phyloP scores from a whole-genome alignment of 2,113 vertebrate species.

The Macquaria australasica region DNA sequence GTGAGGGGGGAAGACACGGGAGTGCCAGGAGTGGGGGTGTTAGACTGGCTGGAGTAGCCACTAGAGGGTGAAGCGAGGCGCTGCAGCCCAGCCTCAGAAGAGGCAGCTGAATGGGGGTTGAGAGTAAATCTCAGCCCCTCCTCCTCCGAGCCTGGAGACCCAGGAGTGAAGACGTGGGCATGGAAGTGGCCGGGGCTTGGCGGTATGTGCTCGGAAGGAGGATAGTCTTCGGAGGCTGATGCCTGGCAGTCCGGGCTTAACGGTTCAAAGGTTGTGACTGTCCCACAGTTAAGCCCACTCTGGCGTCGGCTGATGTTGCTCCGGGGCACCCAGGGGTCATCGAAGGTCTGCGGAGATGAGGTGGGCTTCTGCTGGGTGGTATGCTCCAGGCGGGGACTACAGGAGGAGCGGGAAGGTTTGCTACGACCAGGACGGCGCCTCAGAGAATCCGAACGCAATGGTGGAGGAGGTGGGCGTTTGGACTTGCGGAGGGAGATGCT shows the following conservation, averaged over 20 bases:
- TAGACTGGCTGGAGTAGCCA: constrained; percentile 95
- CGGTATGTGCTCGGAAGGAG: neutral
- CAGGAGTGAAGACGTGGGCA: neutral
- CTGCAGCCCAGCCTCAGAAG: constrained; percentile 84
- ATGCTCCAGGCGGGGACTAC: constrained; percentile 84
- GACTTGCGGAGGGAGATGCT: constrained; percentile 93
- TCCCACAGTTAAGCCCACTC: constrained; percentile 83
- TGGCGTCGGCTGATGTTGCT: constrained; percentile 85
- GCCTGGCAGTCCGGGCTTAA: constrained; percentile 4
- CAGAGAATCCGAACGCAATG: constrained; percentile 91
- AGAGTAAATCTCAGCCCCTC: constrained; percentile 18
- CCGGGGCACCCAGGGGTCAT: constrained; percentile 92
- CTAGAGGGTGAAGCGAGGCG: constrained; percentile 91
- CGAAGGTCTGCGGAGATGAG: constrained; percentile 82
- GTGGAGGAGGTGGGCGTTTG: constrained; percentile 91
- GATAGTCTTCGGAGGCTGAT: neutral
- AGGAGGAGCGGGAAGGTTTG: constrained; percentile 79
- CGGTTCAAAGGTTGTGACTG: constrained; percentile 65
- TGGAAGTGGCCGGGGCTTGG: neutral
- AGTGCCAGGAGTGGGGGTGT: constrained; percentile 90
- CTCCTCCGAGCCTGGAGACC: constrained; percentile 34
- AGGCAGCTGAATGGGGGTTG: constrained; percentile 3
- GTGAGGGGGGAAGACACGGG: constrained; percentile 88
- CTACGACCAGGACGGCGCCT: constrained; percentile 79
- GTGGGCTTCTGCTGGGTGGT: constrained; percentile 78